Base-by-base conservation (phyloP, 2,113 vertebrate species). In the Illadopsis cleaveri region DNA sequence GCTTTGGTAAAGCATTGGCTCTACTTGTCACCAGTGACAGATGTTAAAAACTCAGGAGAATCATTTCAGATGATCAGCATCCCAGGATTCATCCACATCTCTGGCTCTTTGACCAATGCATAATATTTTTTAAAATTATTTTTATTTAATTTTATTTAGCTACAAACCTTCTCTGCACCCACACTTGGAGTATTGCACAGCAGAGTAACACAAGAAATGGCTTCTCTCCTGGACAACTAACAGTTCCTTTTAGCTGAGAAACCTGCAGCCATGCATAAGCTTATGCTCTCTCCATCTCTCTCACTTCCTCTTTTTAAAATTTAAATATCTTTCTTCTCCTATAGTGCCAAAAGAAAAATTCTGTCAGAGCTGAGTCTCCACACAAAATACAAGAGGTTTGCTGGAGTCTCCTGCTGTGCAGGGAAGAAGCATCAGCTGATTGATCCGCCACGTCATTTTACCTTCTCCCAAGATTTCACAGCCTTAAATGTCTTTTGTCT, bases 361-460 rank as follows among this genome's bases (percentile, higher is more conserved):
- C 82, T 69, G 73, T 66, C 54, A 82, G 78, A 78, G 62, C 65
- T 66, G 86, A 87, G 38, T 28, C 89, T 89, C 66, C 1, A 27
- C 90, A 82, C 42, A 80, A 87, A 89, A 92, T 80, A 89, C 58
- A 87, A 76, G 91, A 86, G 79, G 68, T 72, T 94, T 94, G 33
- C 90, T 91, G 50, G 85, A 93, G 87, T 91, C 81, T 83, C 94
- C 95, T 83, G 89, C 92, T 94, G 94, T 96, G 89, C 70, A 89
- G 70, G 83, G 62, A 86, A 85, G 93, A 93, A 89, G 87, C 91
- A 89, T 93, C 94, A 89, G 82, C 75, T 90, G 89, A 87, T 91
- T 93, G 93, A 96, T 92, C 89, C 54, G 15, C 90, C 75, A 76
- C 50, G 70, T 90, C 83, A 75, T 87, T 96, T 89, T 82, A 70